phyloP scores from a whole-genome alignment of 2,113 vertebrate species.

The Nipponia nippon region DNA sequence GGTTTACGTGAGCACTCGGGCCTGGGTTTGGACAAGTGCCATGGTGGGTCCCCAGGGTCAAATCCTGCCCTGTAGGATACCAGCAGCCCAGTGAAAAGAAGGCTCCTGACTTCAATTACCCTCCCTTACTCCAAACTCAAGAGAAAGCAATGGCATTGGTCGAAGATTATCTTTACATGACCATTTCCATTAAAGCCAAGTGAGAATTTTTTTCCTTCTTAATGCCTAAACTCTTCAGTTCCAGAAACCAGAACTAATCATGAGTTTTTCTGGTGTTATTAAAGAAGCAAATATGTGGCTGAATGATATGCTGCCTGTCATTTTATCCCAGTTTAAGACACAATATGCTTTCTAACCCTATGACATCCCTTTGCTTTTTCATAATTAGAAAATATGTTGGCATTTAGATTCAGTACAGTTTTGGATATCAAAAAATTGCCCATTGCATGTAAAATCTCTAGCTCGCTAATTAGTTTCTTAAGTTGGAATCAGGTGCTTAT shows the following conservation, averaged over 20 bases:
- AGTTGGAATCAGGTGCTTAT: constrained; percentile 28
- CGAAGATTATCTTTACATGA: neutral
- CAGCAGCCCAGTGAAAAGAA: neutral
- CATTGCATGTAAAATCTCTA: constrained; percentile 11
- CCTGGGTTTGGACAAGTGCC: neutral
- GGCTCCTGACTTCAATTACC: neutral
- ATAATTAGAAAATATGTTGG: constrained; percentile 47
- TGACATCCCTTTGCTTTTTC: constrained; percentile 36
- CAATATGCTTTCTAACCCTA: constrained; percentile 5
- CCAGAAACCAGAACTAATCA: neutral
- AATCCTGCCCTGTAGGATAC: neutral
- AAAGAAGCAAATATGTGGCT: neutral
- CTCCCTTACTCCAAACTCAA: neutral
- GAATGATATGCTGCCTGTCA: constrained; percentile 1
- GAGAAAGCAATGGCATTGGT: neutral
- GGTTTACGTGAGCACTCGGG: neutral
- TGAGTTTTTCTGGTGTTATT: neutral
- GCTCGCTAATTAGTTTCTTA: constrained; percentile 43
- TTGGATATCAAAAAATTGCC: neutral
- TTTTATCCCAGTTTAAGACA: constrained; percentile 17
- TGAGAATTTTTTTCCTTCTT: neutral
- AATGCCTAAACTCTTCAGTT: neutral
- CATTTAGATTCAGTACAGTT: constrained; percentile 23
- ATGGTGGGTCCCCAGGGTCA: neutral
- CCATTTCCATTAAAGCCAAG: neutral